Base-by-base conservation (phyloP, 2,797 vertebrate species). In the Schizopygopsis malacanthus region DNA sequence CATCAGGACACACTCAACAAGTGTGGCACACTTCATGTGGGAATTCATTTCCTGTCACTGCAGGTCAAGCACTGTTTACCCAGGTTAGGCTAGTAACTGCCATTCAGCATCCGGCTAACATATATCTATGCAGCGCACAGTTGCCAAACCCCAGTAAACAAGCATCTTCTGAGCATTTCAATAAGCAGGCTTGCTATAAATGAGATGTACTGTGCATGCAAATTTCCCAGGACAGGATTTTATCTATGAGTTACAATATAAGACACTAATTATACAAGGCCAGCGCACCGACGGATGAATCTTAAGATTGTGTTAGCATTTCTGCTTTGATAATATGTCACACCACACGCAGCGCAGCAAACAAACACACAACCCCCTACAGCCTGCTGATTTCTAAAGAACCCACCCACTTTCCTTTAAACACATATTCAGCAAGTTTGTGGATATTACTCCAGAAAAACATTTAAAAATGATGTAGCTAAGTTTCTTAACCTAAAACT, bases 1-100 rank as follows among this genome's bases (percentile, higher is more conserved):
- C 67, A 75, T 89, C 88, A 86, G 72, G 56, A 78, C 59, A 54
- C 86, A 84, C 78, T 84, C 47, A 79, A 71, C 39, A 69, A 67
- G 69, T 67, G 81, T 37, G 16, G 16, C 28, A 67, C 75, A 63
- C 65, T 76, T 80, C 69, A 75, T 18, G 7, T 6, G 5, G 72
- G 65, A 88, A 89, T 86, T 78, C 79, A 54, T 37, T 79, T 50
- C 50, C 50, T 39, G 87, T 83, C 90, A 88, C 70, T 86, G 85
- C 67, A 86, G 41, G 88, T 84, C 88, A 43, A 50, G 37, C 54
- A 88, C 90, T 92, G 92, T 93, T 94, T 92, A 91, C 90, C 89
- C 88, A 56, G 82, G 88, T 90, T 91, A 47, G 85, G 83, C 88
- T 91, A 89, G 85, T 88, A 87, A 87, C 89, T 92, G 89, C 79